Base-by-base conservation (phyloP, 2,797 vertebrate genomes). In the Sebastes nivosus region DNA sequence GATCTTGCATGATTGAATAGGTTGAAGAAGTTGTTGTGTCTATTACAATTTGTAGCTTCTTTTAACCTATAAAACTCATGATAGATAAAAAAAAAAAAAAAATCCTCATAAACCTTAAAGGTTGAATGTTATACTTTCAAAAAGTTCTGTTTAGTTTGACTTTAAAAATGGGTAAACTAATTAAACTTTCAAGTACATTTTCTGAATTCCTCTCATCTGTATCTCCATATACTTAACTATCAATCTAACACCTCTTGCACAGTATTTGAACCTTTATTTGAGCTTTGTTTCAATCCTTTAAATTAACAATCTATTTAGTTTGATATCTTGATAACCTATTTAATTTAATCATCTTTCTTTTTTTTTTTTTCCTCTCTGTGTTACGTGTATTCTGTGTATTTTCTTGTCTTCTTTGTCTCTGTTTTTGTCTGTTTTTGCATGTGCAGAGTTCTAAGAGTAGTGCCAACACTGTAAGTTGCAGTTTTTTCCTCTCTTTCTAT, bases 401-500 rank as follows among this genome's bases (percentile, higher is more conserved):
- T 96, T 96, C 95, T 94, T 95, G 95, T 98, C 96, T 95, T 96
- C 96, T 96, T 95, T 95, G 92, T 95, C 95, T 96, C 95, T 94
- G 91, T 91, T 87, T 91, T 75, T 93, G 94, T 97, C 96, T 97
- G 95, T 96, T 97, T 93, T 97, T 98, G 96, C 97, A 98, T 98
- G 97, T 96, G 94, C 98, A 99, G 99, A 98, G 97, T 97, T 98
- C 99, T 97, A 99, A 99, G 97, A 98, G 96, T 98, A 99, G 97
- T 99, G 97, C 96, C 96, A 97, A 96, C 95, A 93, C 96, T 97
- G 96, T 97, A 98, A 98, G 96, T 98, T 97, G 95, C 95, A 88
- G 89, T 96, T 97, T 95, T 78, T 92, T 94, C 85, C 84, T 91
- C 86, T 90, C 87, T 95, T 84, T 83, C 54, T 80, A 77, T 77